A percentile compares a stretch with the other conserved stretches of the same genome.
Conservation (phyloP, 2,113 vertebrate species). For the Aegithalos caudatus region DNA sequence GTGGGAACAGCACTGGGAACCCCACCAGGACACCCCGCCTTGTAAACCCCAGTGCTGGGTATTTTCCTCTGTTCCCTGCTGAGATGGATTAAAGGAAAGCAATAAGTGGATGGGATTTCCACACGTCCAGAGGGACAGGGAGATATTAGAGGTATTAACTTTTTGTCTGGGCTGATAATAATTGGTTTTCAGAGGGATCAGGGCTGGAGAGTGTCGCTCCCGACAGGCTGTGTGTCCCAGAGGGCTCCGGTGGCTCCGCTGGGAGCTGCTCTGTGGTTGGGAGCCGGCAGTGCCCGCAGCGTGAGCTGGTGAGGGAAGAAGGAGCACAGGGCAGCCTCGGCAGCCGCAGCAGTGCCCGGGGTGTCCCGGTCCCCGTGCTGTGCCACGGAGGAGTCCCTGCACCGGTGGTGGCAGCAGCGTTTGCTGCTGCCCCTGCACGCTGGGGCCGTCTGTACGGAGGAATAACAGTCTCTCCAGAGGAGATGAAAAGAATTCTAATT, state of each 20-base stretch:
- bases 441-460: neutral
- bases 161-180: neutral
- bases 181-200: neutral
- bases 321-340: neutral
- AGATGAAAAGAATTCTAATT: slow-evolving; percentile 64
- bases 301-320: accelerated
- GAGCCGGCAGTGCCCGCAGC: neutral
- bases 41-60: neutral
- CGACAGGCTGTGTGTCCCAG: accelerated
- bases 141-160: slow-evolving; percentile 56
- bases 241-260: neutral
- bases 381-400: accelerated
- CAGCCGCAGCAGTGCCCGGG: accelerated
- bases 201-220: neutral
- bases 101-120: slow-evolving; percentile 49
- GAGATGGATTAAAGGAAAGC: slow-evolving; percentile 44
- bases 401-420: neutral
- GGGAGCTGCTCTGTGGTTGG: neutral
- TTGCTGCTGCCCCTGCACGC: neutral
- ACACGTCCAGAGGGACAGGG: neutral
- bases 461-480: slow-evolving; percentile 44
- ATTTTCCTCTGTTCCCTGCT: neutral
- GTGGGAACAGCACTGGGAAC: neutral
- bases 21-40: neutral
- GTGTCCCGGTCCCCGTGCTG: accelerated